Evolutionary conservation across 2,888 invertebrate genomes (phyloP).

Genomic region (Acanthosepion esculentum): DNA sequence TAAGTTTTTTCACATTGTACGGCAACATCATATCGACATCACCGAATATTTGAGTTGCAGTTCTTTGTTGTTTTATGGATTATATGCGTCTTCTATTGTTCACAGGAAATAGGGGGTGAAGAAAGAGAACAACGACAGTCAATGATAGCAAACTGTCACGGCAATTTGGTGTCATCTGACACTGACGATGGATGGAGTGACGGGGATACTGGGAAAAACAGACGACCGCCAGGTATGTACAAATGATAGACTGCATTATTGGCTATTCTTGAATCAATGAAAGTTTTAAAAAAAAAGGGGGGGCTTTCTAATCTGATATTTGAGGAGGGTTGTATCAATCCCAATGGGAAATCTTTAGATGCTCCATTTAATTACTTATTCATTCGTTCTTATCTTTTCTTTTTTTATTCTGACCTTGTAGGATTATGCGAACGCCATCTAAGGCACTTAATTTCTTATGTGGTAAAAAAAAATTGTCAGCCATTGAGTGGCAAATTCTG

Average conservation of each 20-base stretch:
- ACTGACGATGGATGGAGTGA: not conserved
- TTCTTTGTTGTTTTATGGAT: not conserved
- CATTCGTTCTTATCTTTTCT: not conserved
- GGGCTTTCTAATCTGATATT: not conserved
- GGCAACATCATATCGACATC: not conserved
- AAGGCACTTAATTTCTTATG: not conserved
- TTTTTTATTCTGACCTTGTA: not conserved
- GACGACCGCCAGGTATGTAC: not conserved
- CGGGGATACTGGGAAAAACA: not conserved
- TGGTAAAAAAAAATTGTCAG: no score
- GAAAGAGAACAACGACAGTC: not conserved
- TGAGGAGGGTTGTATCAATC: not conserved
- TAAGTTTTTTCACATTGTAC: not conserved
- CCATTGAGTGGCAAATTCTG: not conserved
- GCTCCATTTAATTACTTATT: not conserved
- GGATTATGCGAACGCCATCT: not conserved
- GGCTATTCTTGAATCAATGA: not conserved
- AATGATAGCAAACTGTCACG: not conserved
- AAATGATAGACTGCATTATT: not conserved
- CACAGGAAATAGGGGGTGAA: not conserved
- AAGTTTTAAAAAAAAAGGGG: not conserved
- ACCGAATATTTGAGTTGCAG: not conserved
- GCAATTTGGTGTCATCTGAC: not conserved
- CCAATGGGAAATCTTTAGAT: not conserved
- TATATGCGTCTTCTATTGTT: slow-evolving; percentile 33